A percentile compares a stretch with the other conserved stretches of the same genome.
These are phyloP conservation scores for Oryctes rhinoceros DNA, from an alignment of 1,140 invertebrate genomes.

Conservation along the genomic window DNA sequence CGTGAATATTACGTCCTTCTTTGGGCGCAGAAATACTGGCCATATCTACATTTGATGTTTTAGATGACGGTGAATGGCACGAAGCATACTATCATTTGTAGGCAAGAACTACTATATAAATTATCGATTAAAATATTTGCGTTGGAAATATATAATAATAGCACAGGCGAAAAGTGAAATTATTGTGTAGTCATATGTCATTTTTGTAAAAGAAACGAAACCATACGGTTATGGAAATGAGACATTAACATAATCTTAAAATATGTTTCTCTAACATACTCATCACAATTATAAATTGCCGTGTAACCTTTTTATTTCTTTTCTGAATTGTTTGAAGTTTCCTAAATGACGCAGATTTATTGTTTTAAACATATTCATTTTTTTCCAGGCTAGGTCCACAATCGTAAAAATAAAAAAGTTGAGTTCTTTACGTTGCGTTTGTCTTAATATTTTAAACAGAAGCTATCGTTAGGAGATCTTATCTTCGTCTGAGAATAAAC, in stretches of 20 bases:
- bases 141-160: conserved; percentile 13
- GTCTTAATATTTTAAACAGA: neutral
- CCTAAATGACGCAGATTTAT: neutral
- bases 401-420: neutral
- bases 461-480: neutral
- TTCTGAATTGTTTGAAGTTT: neutral
- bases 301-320: neutral
- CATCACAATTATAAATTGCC: conserved; percentile 22
- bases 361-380: neutral
- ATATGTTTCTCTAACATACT: conserved; percentile 8
- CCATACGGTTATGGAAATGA: neutral
- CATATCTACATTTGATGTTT: neutral
- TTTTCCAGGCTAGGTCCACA: neutral
- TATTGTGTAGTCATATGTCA: conserved; percentile 3
- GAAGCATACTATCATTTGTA: neutral
- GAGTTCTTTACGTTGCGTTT: neutral
- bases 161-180: neutral
- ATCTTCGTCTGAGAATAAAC: neutral
- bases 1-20: neutral
- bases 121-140: conserved; percentile 7
- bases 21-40: neutral
- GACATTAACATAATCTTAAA: conserved; percentile 29
- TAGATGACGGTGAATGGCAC: neutral
- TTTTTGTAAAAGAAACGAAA: neutral
- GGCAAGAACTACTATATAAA: neutral